Evolutionary conservation across 2,113 vertebrate species (phyloP).

Genomic region (Parus major): DNA sequence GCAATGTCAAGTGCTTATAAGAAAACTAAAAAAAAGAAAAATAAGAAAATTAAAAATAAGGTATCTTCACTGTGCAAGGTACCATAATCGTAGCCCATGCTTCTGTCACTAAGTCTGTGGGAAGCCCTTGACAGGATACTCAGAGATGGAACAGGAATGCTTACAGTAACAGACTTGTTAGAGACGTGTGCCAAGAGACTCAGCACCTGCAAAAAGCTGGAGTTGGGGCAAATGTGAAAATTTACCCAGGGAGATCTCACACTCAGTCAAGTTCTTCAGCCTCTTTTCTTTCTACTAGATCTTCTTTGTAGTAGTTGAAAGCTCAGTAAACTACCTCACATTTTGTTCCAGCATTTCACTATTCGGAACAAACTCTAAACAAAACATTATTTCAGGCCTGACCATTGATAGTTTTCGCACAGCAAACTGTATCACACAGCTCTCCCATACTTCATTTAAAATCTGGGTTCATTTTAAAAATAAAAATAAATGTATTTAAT

Average conservation of each 20-base stretch:
- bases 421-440: not conserved
- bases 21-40: not conserved
- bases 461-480: not conserved
- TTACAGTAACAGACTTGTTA: not conserved
- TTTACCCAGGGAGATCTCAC: not conserved
- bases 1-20: not conserved
- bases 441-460: not conserved
- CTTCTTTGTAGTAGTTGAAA: not conserved
- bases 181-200: not conserved
- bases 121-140: not conserved
- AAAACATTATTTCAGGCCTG: not conserved
- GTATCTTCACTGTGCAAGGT: not conserved
- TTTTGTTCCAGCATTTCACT: not conserved
- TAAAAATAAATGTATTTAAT: not conserved
- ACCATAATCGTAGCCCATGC: not conserved
- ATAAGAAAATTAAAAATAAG: too few species aligned
- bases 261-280: not conserved
- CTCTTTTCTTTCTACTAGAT: not conserved
- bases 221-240: not conserved
- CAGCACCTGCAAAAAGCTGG: not conserved
- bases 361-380: not conserved
- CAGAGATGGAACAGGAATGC: not conserved
- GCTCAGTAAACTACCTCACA: not conserved
- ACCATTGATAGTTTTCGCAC: not conserved
- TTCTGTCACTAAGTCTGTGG: not conserved